A percentile compares a stretch with the other conserved stretches of the same genome.
Evolutionary conservation across 2,113 vertebrate species (phyloP).

Genomic region (Pungitius pungitius): DNA sequence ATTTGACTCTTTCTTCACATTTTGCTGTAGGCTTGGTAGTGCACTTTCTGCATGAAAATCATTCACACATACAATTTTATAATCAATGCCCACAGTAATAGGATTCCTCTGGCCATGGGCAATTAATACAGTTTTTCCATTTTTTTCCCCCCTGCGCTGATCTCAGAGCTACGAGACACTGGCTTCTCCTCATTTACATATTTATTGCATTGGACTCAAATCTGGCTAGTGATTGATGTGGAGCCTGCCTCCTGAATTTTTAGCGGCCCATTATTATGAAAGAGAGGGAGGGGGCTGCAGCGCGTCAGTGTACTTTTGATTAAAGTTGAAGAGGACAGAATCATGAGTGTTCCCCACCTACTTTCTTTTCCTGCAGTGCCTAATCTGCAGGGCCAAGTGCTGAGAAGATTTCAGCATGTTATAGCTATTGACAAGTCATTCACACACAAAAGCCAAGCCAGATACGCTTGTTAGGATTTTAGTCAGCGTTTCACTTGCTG

Average conservation of each 20-base stretch:
- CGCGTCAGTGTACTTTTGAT: conserved; percentile 98
- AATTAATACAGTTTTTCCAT: conserved; percentile 97
- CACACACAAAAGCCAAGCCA: conserved; percentile 34
- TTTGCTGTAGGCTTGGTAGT: conserved; percentile 66
- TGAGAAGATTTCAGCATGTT: conserved; percentile 47
- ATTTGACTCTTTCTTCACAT: conserved; percentile 65
- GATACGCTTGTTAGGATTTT: conserved; percentile 47
- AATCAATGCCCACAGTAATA: conserved; percentile 99
- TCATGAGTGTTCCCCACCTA: conserved; percentile 79
- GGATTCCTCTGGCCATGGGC: conserved; percentile 98
- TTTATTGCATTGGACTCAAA: conserved; percentile 99
- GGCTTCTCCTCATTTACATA: conserved; percentile 99
- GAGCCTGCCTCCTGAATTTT: conserved; percentile 99
- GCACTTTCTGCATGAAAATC: conserved; percentile 87
- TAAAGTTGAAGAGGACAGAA: conserved; percentile 99
- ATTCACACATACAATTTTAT: conserved; percentile 93
- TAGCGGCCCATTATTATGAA: conserved; percentile 98
- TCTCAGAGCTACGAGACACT: conserved; percentile 98
- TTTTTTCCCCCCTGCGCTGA: conserved; percentile 79
- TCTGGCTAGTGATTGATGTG: conserved; percentile 99
- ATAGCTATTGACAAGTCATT: conserved; percentile 52
- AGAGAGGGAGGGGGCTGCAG: conserved; percentile 68
- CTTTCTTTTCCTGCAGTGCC: conserved; percentile 56
- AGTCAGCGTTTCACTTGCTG: conserved; percentile 34
- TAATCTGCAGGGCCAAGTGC: conserved; percentile 60